Evolutionary conservation across 2,888 invertebrate species (phyloP).

Genomic region (Agapostemon virescens): DNA sequence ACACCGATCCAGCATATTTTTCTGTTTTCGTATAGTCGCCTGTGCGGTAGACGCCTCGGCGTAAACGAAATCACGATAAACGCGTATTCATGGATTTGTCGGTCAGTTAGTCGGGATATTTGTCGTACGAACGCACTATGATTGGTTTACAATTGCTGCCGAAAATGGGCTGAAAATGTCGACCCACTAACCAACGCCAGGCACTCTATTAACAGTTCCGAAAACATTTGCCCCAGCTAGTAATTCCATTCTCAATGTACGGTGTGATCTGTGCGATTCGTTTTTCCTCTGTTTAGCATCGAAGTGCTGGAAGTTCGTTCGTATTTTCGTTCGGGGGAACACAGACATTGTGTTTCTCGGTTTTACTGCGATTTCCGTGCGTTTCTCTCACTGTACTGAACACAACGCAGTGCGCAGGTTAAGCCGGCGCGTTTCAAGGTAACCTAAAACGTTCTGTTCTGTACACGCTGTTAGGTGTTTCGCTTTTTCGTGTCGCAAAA

Average conservation of each 20-base stretch:
- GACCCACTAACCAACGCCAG: constrained; percentile 73
- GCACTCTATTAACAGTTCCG: constrained; percentile 69
- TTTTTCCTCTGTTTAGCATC: constrained; percentile 55
- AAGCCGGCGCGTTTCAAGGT: constrained; percentile 79
- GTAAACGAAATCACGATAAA: background rate
- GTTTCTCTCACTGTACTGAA: constrained; percentile 45
- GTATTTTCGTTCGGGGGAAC: constrained; percentile 36
- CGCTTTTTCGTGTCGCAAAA: constrained; percentile 20
- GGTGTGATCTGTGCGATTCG: constrained; percentile 64
- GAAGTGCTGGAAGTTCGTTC: constrained; percentile 33
- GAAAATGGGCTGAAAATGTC: constrained; percentile 75
- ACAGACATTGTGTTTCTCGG: constrained; percentile 38
- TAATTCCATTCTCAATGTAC: constrained; percentile 72
- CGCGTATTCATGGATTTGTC: constrained; percentile 30
- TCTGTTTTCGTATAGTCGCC: constrained; percentile 34
- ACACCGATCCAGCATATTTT: constrained; percentile 49
- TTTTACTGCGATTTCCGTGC: constrained; percentile 37
- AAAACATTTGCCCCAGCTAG: constrained; percentile 80
- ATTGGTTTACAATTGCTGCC: constrained; percentile 70
- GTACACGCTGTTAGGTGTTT: constrained; percentile 56
- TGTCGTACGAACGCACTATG: constrained; percentile 45
- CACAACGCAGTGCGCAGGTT: constrained; percentile 67
- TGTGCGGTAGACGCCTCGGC: constrained; percentile 8
- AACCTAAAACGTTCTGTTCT: constrained; percentile 75
- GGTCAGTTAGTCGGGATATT: constrained; percentile 27